Base-by-base conservation (phyloP, 2,888 invertebrate species). In the Hanleya hanleyi region DNA sequence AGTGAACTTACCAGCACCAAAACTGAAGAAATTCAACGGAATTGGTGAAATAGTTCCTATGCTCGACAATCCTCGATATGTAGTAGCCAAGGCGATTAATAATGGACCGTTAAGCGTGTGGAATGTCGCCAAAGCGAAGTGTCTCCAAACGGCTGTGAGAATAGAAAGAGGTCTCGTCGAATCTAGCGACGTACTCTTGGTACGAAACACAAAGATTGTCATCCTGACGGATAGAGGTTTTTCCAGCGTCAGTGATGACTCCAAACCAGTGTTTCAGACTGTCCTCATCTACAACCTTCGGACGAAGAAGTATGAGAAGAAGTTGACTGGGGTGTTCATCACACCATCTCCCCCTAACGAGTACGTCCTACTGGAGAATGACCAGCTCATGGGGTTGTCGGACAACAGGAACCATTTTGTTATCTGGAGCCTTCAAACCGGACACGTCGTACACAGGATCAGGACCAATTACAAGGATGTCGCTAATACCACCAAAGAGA, bases 91-190 rank as follows among this genome's bases (percentile, higher is more conserved):
- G 66, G 84, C 86, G 29, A 78, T 86, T 29, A 84, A 87, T 77
- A 87, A 87, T 62, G 88, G 88, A 15, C 85, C 87, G n/a, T 74
- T 89, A 36, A 83, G 82, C 68, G 84, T 89, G 12, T 89, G 89
- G 89, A 87, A 89, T 72, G 82, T 88, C 29, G 83, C 84, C 15
- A 86, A 86, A 65, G 84, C 82, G 12, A 85, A 85, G 68, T 85
- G 83, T 70, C 73, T 83, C 15, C 83, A 87, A 67, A 81, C 77
- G 1, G 84, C 84, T 4, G 87, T 88, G 26, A 67, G 85, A 47
- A 85, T 86, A 26, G 88, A 87, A 75, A 74, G 85, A n/a, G 88
- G 87, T 7, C 74, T 88, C 38, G 81, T 86, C 0, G 88, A 87
- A 33, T 70, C 81, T 5, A 81, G 82, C 6, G 89, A 89, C 70